A percentile compares a stretch with the other conserved stretches of the same genome.
These are phyloP conservation scores for Galerucella pusilla DNA, from an alignment of 2,888 invertebrate species.

Conservation along the genomic window DNA sequence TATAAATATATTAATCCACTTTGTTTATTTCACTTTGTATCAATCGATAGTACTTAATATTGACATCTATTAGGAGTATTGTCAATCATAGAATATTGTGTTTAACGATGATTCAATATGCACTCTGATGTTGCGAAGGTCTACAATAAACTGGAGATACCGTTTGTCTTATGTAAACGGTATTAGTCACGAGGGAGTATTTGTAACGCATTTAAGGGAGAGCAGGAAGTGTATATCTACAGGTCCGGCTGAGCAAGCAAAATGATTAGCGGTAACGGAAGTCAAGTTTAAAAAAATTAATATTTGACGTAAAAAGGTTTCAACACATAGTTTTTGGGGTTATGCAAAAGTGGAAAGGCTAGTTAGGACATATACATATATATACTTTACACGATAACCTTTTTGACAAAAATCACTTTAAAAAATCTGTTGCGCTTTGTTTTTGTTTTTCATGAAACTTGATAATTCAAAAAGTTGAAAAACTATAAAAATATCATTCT, in stretches of 20 bases:
- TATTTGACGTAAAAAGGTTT: too few species aligned
- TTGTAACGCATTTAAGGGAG: neutral
- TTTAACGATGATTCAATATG: constrained; percentile 29
- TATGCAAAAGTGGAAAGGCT: too few species aligned
- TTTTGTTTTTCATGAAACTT: too few species aligned
- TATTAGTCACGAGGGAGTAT: constrained; percentile 26
- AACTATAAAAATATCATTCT: too few species aligned
- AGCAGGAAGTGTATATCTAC: constrained; percentile 1
- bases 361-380: too few species aligned
- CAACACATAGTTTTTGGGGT: too few species aligned
- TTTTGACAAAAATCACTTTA: too few species aligned
- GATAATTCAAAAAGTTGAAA: too few species aligned
- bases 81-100: constrained; percentile 17
- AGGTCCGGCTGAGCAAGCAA: neutral
- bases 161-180: constrained; percentile 29
- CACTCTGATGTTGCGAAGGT: constrained; percentile 23
- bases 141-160: constrained; percentile 13
- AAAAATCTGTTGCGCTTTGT: too few species aligned
- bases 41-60: constrained; percentile 2
- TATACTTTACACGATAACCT: too few species aligned
- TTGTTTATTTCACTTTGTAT: neutral
- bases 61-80: constrained; percentile 12
- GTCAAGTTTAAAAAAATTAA: too few species aligned
- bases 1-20: neutral
- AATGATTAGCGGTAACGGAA: neutral